These are phyloP conservation scores for Holothuria glaberrima DNA, from an alignment of 35 echinoderm and acorn worm species.

Conservation along the genomic window DNA sequence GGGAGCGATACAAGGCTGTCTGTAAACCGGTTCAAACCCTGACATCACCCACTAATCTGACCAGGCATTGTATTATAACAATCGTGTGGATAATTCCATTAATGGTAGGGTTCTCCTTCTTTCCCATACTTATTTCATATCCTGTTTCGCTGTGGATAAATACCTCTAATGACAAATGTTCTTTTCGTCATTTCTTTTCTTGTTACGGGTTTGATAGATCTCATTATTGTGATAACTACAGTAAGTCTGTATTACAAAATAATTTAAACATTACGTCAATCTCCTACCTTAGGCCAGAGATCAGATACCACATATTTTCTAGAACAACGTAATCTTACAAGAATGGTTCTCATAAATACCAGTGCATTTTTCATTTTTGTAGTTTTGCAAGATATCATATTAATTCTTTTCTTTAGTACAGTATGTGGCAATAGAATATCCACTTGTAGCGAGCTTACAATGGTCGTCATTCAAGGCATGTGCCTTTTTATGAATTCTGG, in stretches of 20 bases:
- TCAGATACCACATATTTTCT: background rate
- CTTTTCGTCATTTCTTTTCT: background rate
- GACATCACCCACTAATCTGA: background rate
- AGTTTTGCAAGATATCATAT: too few relatives aligned
- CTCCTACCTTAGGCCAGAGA: background rate
- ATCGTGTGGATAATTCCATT: background rate
- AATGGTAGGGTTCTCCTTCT: background rate
- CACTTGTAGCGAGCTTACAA: background rate
- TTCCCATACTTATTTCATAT: background rate
- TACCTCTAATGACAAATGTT: too few relatives aligned
- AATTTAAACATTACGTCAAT: background rate
- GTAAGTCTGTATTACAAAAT: background rate
- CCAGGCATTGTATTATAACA: background rate
- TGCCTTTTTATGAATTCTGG: background rate
- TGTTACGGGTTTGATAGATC: background rate
- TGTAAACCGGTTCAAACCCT: background rate
- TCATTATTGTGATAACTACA: background rate
- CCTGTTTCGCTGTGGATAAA: background rate
- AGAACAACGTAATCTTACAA: slow-evolving; percentile 13
- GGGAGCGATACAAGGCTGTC: background rate
- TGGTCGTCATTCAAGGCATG: background rate
- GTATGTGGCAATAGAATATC: background rate
- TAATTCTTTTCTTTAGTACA: background rate
- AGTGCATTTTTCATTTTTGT: too few relatives aligned
- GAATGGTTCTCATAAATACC: too few relatives aligned